A percentile compares a stretch with the other conserved stretches of the same genome.
phyloP scores from a whole-genome alignment of 2,888 invertebrate species.

The Meteorus colon region DNA sequence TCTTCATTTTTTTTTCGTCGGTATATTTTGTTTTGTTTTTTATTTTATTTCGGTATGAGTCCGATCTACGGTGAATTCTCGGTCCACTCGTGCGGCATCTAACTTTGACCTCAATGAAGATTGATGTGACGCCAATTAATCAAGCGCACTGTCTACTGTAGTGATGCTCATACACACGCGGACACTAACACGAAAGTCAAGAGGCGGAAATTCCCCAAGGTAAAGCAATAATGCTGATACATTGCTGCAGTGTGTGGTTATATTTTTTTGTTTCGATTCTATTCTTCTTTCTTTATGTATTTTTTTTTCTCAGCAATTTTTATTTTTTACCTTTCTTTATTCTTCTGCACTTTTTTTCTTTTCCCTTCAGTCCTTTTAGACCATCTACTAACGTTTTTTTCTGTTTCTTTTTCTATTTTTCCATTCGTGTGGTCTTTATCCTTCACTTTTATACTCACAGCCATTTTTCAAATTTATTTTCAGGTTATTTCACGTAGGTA shows the following conservation, averaged over 20 bases:
- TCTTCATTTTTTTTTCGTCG: not conserved
- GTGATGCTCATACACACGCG: not conserved
- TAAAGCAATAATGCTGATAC: constrained; percentile 60
- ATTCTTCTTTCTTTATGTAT: not conserved
- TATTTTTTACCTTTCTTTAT: not conserved
- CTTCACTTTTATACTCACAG: constrained; percentile 20
- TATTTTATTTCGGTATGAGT: not conserved
- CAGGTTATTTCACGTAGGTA: not conserved
- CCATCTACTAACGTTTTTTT: no score
- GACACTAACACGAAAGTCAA: constrained; percentile 3
- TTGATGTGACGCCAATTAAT: constrained; percentile 65
- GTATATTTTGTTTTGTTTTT: not conserved
- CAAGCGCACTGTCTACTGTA: constrained; percentile 56
- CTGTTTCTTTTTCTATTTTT: not conserved
- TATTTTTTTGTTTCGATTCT: constrained; percentile 7
- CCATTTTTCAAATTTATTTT: constrained; percentile 11
- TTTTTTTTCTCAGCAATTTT: not conserved
- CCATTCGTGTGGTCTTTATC: constrained; percentile 14
- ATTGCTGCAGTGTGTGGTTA: constrained; percentile 45
- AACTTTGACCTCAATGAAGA: constrained; percentile 61
- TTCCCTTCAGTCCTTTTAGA: constrained; percentile 11
- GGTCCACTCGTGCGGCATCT: constrained; percentile 43
- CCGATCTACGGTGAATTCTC: not conserved
- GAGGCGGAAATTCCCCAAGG: constrained; percentile 36
- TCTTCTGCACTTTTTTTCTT: not conserved